Evolutionary conservation across 2,797 vertebrate genomes (phyloP), one percentile per base, ranked within the genome.

Genomic region (Falco rusticolus): DNA sequence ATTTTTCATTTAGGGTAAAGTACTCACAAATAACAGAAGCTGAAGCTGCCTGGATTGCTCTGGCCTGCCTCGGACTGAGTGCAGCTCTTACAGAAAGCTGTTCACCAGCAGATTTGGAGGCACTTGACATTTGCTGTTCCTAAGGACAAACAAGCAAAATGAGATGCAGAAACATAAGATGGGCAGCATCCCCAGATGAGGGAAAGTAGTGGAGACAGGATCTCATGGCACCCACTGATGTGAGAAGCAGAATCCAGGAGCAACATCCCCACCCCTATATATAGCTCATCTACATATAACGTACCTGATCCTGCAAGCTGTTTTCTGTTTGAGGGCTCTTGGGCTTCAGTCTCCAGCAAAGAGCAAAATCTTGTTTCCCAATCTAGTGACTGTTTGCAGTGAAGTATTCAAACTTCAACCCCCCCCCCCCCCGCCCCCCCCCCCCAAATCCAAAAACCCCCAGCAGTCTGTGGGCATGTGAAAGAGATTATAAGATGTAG

Each of bases 341-440:
- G 43, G 2, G 24, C 25, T 81, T 81, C n/a, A 25, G 13, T 26
- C 21, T 70, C 16, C 33, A 50, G 5, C 61, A 61, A 85, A 81
- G 17, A 59, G 31, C 10, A 86, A 13, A 19, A 68, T 24, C 7
- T 63, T 51, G 2, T 65, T 88, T 84, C 70, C 9, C 63, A 34
- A 72, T 53, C 17, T 59, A 84, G 22, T 41, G 9, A 54, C 63
- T 82, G 22, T 37, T 84, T 68, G 25, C 47, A 88, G 9, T 25
- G 14, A 84, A 79, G 17, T 48, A 11, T 56, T 87, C 51, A 79
- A 74, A 80, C 6, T 48, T 88, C 80, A 72, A n/a, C n/a, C n/a
- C n/a, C n/a, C 10, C 59, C 0, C 6, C 5, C 37, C 6, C 4
- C 0, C 6, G 3, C 59, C 0, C 6, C 5, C 45, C 0, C 6